These are phyloP conservation scores for Stramonita haemastoma DNA, from an alignment of 2,888 invertebrate genomes.

Conservation along the genomic window DNA sequence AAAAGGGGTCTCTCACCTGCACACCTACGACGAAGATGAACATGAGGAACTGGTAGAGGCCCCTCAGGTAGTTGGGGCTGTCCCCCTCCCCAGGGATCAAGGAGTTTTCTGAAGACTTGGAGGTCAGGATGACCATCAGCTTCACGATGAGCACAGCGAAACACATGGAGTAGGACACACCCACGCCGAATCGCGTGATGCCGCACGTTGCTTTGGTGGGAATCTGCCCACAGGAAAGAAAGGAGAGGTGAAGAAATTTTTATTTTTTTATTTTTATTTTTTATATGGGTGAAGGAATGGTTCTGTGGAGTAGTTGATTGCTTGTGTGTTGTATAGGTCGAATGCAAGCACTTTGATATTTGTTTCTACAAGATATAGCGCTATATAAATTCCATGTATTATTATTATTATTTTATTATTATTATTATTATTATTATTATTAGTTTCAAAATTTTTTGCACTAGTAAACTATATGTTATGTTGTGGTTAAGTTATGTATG, in stretches of 20 bases:
- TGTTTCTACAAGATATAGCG: no score
- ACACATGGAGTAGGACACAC: slow-evolving; percentile 84
- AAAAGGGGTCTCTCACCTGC: slow-evolving; percentile 54
- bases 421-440: no score
- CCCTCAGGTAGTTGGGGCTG: slow-evolving; percentile 89
- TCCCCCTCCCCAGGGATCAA: slow-evolving; percentile 64
- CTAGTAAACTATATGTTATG: no score
- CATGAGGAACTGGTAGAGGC: slow-evolving; percentile 91
- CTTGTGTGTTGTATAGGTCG: no score
- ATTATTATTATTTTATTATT: no score
- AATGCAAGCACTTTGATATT: no score
- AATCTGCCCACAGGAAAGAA: not conserved
- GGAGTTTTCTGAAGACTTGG: slow-evolving; percentile 83
- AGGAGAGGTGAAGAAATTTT: not conserved
- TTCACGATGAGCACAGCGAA: slow-evolving; percentile 95
- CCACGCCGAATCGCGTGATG: slow-evolving; percentile 78
- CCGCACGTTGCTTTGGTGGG: slow-evolving; percentile 74
- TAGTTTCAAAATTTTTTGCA: no score
- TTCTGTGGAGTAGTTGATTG: no score
- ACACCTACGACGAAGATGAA: slow-evolving; percentile 94
- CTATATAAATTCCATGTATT: no score
- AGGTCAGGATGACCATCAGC: slow-evolving; percentile 93
- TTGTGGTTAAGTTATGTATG: no score
- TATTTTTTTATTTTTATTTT: no score
- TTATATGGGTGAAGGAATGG: no score